Conservation (phyloP, 2,797 vertebrate species). For the Mycteria americana region DNA sequence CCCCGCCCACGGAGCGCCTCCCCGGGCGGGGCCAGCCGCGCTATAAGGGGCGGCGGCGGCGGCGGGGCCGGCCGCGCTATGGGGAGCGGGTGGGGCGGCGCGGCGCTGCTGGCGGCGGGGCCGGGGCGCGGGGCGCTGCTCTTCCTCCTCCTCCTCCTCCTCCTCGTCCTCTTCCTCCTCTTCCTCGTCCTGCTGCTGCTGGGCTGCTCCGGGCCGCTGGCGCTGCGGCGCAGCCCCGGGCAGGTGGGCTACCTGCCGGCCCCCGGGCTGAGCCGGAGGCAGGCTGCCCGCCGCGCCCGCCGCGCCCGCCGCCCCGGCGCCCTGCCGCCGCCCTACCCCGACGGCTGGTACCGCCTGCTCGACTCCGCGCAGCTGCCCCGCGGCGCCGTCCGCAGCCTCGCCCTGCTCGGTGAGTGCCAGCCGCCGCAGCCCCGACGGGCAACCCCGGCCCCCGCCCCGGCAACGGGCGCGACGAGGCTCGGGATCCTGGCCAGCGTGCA, state of each 20-base stretch:
- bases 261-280: conserved; percentile 70
- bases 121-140: not conserved
- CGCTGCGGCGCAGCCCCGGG: conserved; percentile 71
- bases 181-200: not conserved
- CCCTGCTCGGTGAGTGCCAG: conserved; percentile 76
- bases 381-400: conserved; percentile 73
- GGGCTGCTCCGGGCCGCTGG: conserved; percentile 71
- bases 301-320: conserved; percentile 77
- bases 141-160: not conserved
- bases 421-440: not conserved
- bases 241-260: conserved; percentile 80
- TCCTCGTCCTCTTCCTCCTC: not conserved
- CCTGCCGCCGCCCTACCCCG: conserved; percentile 83
- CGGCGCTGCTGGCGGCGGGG: not conserved
- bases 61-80: not conserved
- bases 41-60: not conserved
- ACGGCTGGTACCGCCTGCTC: conserved; percentile 84
- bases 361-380: conserved; percentile 77
- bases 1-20: not conserved
- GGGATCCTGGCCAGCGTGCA: not conserved
- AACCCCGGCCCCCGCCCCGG: not conserved
- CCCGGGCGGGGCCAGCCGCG: not conserved
- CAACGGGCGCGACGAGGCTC: not conserved
- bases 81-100: not conserved
- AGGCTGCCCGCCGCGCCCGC: conserved; percentile 70